Conservation (phyloP, 1,140 invertebrate genomes). For the Habropoda laboriosa region DNA sequence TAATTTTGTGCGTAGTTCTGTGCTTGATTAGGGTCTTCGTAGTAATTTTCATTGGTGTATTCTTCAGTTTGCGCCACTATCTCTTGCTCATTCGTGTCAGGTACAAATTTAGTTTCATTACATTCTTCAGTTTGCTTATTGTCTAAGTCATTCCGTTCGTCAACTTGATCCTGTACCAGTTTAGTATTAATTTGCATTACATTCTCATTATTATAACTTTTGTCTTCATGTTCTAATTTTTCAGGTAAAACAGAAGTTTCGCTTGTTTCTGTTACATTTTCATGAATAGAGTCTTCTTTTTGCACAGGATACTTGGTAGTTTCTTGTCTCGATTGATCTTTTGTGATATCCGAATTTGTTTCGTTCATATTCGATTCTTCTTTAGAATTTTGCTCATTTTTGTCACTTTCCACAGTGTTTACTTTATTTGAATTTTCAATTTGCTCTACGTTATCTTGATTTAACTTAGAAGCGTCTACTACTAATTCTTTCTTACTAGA, state of each 20-base stretch:
- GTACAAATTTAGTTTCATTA: not conserved
- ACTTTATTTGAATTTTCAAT: not conserved
- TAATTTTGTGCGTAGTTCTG: slow-evolving; percentile 17
- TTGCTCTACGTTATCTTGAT: not conserved
- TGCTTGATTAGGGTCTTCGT: not conserved
- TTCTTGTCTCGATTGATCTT: not conserved
- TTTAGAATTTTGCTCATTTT: no score
- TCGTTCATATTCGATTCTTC: not conserved
- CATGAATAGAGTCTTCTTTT: not conserved
- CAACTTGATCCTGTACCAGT: not conserved
- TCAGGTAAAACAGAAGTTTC: not conserved
- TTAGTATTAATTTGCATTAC: not conserved
- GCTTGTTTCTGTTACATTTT: not conserved
- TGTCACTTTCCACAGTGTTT: not conserved
- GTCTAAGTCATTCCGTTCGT: not conserved
- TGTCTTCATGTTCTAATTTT: not conserved
- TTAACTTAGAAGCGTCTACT: not conserved
- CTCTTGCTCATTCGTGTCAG: not conserved
- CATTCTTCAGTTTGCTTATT: not conserved
- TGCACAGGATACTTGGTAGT: not conserved
- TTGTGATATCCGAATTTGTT: not conserved
- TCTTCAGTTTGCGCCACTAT: not conserved
- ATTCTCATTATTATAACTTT: not conserved
- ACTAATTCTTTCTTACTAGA: not conserved
- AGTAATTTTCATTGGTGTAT: slow-evolving; percentile 19